These are phyloP conservation scores for Dascillus cervinus DNA, from an alignment of 2,888 invertebrate species.

Conservation along the genomic window DNA sequence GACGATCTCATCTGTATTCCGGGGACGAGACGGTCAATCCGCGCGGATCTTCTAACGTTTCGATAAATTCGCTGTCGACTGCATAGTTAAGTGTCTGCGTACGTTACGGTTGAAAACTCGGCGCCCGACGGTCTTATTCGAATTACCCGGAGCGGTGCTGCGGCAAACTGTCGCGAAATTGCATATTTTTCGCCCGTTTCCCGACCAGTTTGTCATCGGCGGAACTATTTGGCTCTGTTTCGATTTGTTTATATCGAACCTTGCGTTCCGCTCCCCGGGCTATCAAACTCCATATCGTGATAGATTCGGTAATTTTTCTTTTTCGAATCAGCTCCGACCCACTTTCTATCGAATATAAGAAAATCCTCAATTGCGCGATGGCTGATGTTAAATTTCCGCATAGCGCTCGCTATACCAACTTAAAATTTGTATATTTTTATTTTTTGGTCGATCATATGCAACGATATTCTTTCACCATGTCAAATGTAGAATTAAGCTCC, in stretches of 20 bases:
- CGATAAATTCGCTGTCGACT: too few species aligned
- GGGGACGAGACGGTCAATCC: too few species aligned
- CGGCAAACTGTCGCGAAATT: too few species aligned
- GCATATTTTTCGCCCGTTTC: slow-evolving; percentile 11
- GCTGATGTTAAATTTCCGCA: slow-evolving; percentile 18
- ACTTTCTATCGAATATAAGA: slow-evolving; percentile 18
- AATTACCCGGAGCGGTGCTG: too few species aligned
- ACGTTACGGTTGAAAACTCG: slow-evolving; percentile 18
- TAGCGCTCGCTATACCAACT: too few species aligned
- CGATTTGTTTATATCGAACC: slow-evolving; percentile 12
- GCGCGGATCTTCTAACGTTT: too few species aligned
- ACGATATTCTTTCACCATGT: too few species aligned
- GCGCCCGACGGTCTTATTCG: slow-evolving; percentile 14
- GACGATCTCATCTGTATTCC: slow-evolving; percentile 13
- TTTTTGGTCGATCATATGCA: too few species aligned
- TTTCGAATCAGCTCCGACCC: slow-evolving; percentile 19
- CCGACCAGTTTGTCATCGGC: slow-evolving; percentile 16
- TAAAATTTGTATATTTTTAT: too few species aligned
- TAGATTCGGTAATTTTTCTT: slow-evolving; percentile 32
- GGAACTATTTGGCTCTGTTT: too few species aligned
- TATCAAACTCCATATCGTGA: slow-evolving; percentile 38
- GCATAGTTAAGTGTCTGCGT: too few species aligned
- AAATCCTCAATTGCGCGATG: slow-evolving; percentile 17
- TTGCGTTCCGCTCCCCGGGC: slow-evolving; percentile 18
- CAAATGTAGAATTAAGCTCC: too few species aligned